These are phyloP conservation scores for Drosophila repleta DNA, from an alignment of 1,140 invertebrate genomes.

Conservation along the genomic window DNA sequence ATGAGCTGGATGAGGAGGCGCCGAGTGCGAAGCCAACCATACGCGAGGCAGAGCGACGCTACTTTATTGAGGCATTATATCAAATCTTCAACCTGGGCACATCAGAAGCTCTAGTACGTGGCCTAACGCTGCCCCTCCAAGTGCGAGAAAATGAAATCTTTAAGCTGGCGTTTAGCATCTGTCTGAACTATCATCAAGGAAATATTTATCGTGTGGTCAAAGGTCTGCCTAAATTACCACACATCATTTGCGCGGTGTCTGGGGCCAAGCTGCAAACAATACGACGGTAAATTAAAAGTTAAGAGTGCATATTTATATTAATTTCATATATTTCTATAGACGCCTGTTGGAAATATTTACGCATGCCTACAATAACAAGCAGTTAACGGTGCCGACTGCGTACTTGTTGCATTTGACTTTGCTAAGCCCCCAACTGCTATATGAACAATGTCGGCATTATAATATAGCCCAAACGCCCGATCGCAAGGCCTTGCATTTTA, in stretches of 20 bases:
- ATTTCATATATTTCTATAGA: constrained; percentile 77
- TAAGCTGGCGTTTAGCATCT: constrained; percentile 81
- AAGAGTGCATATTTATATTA: not conserved
- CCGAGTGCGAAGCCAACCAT: constrained; percentile 47
- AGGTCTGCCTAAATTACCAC: constrained; percentile 83
- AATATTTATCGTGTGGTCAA: constrained; percentile 84
- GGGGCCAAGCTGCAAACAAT: constrained; percentile 84
- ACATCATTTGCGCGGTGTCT: constrained; percentile 84
- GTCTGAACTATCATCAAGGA: constrained; percentile 84
- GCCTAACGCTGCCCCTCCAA: constrained; percentile 65
- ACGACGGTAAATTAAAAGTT: constrained; percentile 83
- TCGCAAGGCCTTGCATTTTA: constrained; percentile 59
- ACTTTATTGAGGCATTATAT: constrained; percentile 85
- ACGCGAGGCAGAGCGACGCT: constrained; percentile 50
- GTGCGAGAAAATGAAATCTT: constrained; percentile 52
- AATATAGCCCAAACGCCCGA: constrained; percentile 54
- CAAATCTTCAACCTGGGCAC: constrained; percentile 86
- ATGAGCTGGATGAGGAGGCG: constrained; percentile 80
- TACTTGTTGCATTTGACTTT: constrained; percentile 77
- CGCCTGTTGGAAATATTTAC: constrained; percentile 85
- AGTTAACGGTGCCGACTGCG: constrained; percentile 84
- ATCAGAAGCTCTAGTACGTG: constrained; percentile 82
- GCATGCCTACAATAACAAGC: constrained; percentile 85
- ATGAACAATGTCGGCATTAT: constrained; percentile 71
- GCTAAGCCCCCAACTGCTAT: constrained; percentile 56